Evolutionary conservation across 2,113 vertebrate genomes (phyloP).

Genomic region (Bos indicus): DNA sequence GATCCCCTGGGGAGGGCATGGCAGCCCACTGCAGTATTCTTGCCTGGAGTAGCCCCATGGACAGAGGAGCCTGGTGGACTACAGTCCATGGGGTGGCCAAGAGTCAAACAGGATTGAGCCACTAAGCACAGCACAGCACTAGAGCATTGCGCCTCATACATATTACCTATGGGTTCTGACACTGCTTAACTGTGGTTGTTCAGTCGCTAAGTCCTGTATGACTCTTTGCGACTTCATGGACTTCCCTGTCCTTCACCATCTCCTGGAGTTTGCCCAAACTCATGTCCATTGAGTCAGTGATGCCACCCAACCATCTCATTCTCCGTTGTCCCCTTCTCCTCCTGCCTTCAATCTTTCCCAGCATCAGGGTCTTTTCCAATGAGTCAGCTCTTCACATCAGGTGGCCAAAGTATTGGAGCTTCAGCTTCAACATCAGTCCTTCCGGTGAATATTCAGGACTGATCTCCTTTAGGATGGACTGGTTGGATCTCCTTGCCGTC

Average conservation of each 20-base stretch:
- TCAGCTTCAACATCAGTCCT: background rate
- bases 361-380: background rate
- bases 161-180: too few relatives aligned
- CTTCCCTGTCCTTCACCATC: background rate
- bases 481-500: background rate
- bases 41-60: background rate
- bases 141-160: background rate
- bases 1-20: background rate
- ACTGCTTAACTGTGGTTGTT: background rate
- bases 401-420: background rate
- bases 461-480: background rate
- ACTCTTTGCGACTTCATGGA: background rate
- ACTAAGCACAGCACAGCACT: background rate
- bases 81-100: background rate
- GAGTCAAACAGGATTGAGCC: background rate
- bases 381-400: background rate
- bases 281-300: background rate
- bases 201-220: background rate
- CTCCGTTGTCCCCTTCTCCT: fast-evolving
- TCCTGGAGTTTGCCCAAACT: background rate
- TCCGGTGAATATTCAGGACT: background rate
- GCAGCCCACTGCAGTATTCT: background rate
- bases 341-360: background rate
- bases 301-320: background rate
- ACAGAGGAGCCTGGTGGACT: background rate